These are phyloP conservation scores for Charaxes varanes DNA, from an alignment of 1,140 invertebrate genomes.

Conservation along the genomic window DNA sequence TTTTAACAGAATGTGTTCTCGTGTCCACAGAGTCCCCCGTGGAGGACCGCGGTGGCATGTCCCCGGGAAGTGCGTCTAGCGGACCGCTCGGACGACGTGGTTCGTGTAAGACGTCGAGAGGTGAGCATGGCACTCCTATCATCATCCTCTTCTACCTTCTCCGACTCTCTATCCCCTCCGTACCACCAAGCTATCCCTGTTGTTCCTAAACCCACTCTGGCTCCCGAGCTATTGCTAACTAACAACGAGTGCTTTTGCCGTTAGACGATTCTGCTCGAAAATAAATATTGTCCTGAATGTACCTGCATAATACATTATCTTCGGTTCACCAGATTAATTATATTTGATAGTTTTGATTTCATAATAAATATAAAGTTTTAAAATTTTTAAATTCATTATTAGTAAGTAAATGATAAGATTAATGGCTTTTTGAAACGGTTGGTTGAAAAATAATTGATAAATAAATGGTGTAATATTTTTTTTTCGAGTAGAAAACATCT, in stretches of 20 bases:
- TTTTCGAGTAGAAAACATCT: too few relatives aligned
- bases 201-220: not conserved
- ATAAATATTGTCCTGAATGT: too few relatives aligned
- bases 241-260: constrained; percentile 7
- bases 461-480: too few relatives aligned
- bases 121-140: constrained; percentile 56
- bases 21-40: constrained; percentile 84
- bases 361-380: too few relatives aligned
- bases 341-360: too few relatives aligned
- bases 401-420: too few relatives aligned
- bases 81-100: constrained; percentile 83
- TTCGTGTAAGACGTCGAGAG: constrained; percentile 90
- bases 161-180: not conserved
- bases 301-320: too few relatives aligned
- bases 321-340: too few relatives aligned
- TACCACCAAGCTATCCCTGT: not conserved
- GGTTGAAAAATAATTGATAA: too few relatives aligned
- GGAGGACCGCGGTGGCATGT: constrained; percentile 84
- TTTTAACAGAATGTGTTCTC: too few relatives aligned
- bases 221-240: constrained; percentile 5
- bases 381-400: too few relatives aligned
- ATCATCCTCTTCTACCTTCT: not conserved
- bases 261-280: constrained; percentile 2
- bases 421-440: too few relatives aligned
- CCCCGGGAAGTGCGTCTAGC: constrained; percentile 80